Base-by-base conservation (phyloP, 2,888 invertebrate genomes). In the Gnatocerus cornutus region DNA sequence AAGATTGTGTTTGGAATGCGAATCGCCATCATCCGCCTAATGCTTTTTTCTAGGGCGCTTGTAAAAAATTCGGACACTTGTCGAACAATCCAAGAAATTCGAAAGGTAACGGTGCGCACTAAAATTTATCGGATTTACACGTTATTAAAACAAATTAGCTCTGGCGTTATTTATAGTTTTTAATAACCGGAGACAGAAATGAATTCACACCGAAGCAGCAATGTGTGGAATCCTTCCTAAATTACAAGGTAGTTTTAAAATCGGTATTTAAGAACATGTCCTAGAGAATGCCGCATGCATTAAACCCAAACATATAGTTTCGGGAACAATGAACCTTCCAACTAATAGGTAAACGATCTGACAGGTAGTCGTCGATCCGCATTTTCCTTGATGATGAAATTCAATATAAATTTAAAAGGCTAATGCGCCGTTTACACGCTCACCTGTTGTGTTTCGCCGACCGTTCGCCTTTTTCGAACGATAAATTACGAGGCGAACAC, bases 311-410 rank as follows among this genome's bases (percentile, higher is more conserved):
- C 50, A 66, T 64, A 52, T 65, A 55, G 61, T 52, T 68, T 55
- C 12, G 68, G 68, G 69, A 71, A 71, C 71, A 71, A 63, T 71
- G 68, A 67, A 66, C 63, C 53, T 63, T 48, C n/a, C 39, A 29
- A 13, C 41, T 59, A 68, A 67, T 70, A 62, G 67, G 63, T 67
- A 67, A 67, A 67, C 62, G 66, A 67, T 70, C 62, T 67, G 58
- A 62, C 62, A 70, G 63, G 53, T 68, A 68, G 68, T 68, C 56
- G 64, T 69, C 68, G 64, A 64, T 71, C 71, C 68, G 69, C 68
- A 68, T 71, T 69, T 69, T 66, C 71, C 56, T 45, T 45, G 65
- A 71, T 69, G 71, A 71, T 71, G 71, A 71, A 71, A 71, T 71
- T 69, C 68, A 48, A 71, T 71, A 71, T 65, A 71, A 71, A 69